phyloP scores from a whole-genome alignment of 2,113 vertebrate species.

The Clarias magur region DNA sequence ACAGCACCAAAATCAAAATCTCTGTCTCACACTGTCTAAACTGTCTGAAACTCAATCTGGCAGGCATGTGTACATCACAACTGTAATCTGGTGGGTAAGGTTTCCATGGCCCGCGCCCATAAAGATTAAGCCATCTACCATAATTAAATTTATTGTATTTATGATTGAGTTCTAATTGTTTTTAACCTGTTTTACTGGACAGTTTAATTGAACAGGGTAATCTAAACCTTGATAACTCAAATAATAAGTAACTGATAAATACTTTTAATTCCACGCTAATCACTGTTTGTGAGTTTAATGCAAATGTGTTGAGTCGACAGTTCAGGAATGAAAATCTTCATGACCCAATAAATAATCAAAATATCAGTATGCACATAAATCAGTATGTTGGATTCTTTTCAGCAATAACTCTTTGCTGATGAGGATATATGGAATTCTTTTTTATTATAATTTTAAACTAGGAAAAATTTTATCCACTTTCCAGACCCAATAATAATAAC shows the following conservation, averaged over 20 bases:
- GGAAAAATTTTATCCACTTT: background rate
- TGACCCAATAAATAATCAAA: background rate
- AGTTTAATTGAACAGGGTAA: background rate
- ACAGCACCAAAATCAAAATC: slow-evolving; percentile 54
- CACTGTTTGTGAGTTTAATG: background rate
- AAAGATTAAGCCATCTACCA: background rate
- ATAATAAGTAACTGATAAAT: background rate
- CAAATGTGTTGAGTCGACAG: background rate
- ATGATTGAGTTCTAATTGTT: background rate
- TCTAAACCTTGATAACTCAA: no score
- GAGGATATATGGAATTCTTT: background rate
- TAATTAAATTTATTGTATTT: background rate
- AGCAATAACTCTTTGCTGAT: background rate
- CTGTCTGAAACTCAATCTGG: slow-evolving; percentile 38
- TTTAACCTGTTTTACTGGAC: background rate
- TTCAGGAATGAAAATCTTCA: background rate
- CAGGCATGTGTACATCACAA: slow-evolving; percentile 9
- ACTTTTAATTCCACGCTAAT: background rate
- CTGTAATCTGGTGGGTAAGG: slow-evolving; percentile 32
- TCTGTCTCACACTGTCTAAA: slow-evolving; percentile 42
- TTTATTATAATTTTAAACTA: background rate
- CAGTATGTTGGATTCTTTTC: background rate
- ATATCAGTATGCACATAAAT: background rate
- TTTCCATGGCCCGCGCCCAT: background rate
- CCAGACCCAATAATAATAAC: background rate